phyloP scores from a whole-genome alignment of 2,888 invertebrate genomes.

The Acanthoscelides obtectus region DNA sequence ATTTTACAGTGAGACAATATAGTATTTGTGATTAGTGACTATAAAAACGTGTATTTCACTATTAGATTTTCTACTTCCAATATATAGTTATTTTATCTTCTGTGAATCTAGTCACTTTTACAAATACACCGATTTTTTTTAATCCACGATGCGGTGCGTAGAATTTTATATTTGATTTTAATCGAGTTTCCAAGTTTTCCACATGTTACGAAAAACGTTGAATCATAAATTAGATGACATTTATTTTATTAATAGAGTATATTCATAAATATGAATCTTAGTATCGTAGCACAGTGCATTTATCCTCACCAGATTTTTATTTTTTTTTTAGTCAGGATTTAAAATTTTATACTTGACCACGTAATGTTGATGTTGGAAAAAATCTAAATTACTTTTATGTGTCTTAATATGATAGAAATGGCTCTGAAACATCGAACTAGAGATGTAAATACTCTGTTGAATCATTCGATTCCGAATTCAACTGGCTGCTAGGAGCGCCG shows the following conservation, averaged over 20 bases:
- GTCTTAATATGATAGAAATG: too few species aligned
- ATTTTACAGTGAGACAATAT: slow-evolving; percentile 36
- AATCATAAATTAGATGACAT: slow-evolving; percentile 26
- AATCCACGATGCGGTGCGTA: background rate
- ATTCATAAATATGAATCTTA: background rate
- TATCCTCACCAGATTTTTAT: background rate
- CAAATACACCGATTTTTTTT: slow-evolving; percentile 20
- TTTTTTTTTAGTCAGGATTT: background rate
- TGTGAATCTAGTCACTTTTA: slow-evolving; percentile 27
- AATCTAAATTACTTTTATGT: too few species aligned
- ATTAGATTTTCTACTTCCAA: slow-evolving; percentile 29
- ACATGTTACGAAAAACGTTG: slow-evolving; percentile 13
- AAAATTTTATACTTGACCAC: background rate
- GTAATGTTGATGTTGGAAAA: background rate
- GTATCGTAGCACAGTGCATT: background rate
- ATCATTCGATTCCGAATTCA: too few species aligned
- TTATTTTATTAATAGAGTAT: slow-evolving; percentile 36
- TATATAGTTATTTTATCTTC: slow-evolving; percentile 13
- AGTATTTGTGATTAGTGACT: slow-evolving; percentile 35
- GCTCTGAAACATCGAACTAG: too few species aligned
- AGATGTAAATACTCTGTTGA: too few species aligned
- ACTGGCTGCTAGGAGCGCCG: too few species aligned
- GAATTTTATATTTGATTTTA: slow-evolving; percentile 1
- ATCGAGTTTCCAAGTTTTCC: slow-evolving; percentile 14
- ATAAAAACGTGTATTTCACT: slow-evolving; percentile 15